A percentile compares a stretch with the other conserved stretches of the same genome.
Evolutionary conservation across 2,797 vertebrate species (phyloP).

Genomic region (Melanotaenia parkinsoni): DNA sequence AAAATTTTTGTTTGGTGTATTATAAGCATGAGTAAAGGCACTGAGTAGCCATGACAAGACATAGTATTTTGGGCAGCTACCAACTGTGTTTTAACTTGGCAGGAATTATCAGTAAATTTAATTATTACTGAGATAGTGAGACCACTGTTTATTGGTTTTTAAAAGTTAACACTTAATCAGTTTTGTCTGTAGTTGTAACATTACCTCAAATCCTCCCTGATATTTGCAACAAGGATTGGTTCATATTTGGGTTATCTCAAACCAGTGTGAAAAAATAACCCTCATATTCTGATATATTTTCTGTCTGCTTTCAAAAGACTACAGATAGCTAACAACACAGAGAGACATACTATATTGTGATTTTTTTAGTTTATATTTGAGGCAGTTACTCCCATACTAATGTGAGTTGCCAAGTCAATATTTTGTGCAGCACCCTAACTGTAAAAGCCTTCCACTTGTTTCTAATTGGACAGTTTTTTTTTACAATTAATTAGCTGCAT

Average conservation of each 20-base stretch:
- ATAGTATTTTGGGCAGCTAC: not conserved
- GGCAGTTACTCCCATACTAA: not conserved
- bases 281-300: not conserved
- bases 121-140: not conserved
- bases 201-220: not conserved
- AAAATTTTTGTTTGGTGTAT: not conserved
- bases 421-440: not conserved
- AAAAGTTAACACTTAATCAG: no score
- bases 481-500: not conserved
- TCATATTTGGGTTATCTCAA: not conserved
- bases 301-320: not conserved
- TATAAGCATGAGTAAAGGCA: not conserved
- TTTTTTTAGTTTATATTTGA: no score
- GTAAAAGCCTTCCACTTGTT: not conserved
- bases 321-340: no score
- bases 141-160: no score
- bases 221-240: not conserved
- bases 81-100: conserved; percentile 6
- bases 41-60: not conserved
- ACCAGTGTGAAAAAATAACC: not conserved
- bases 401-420: not conserved
- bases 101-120: not conserved
- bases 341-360: no score
- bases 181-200: not conserved
- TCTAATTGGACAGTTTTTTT: not conserved